These are phyloP conservation scores for Hirtodrosophila confusa DNA, from an alignment of 2,888 invertebrate species.

Conservation along the genomic window DNA sequence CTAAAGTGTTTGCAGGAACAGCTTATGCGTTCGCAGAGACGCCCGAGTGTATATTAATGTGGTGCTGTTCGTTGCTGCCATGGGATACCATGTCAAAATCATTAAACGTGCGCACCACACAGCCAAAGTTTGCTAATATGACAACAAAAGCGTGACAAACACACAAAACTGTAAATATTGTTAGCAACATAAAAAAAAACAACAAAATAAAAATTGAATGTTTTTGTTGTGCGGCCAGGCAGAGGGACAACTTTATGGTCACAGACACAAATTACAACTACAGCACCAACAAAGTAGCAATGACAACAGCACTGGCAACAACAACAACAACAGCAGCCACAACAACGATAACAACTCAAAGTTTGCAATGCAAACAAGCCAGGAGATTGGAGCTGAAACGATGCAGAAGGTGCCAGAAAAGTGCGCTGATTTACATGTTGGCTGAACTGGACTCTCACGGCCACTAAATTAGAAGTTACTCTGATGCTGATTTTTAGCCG, in stretches of 20 bases:
- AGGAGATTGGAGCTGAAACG: conserved; percentile 18
- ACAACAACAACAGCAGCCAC: conserved; percentile 21
- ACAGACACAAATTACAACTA: conserved; percentile 74
- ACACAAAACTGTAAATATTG: conserved; percentile 61
- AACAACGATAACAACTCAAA: conserved; percentile 53
- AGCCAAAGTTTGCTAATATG: conserved; percentile 48
- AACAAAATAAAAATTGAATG: conserved; percentile 51
- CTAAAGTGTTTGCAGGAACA: not conserved
- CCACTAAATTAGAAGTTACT: conserved; percentile 81
- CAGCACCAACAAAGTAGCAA: conserved; percentile 34
- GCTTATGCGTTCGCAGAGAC: conserved; percentile 7
- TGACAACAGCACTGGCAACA: conserved; percentile 28
- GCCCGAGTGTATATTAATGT: conserved; percentile 35
- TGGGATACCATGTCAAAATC: conserved; percentile 35
- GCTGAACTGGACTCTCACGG: conserved; percentile 64
- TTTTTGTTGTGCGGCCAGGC: conserved; percentile 53
- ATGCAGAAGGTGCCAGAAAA: conserved; percentile 56
- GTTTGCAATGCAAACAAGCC: conserved; percentile 65
- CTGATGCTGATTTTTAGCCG: conserved; percentile 71
- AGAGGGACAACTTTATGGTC: conserved; percentile 65
- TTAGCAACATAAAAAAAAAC: conserved; percentile 17
- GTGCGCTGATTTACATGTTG: conserved; percentile 76
- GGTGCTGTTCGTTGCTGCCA: conserved; percentile 29
- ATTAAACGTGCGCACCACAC: conserved; percentile 37
- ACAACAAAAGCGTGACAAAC: conserved; percentile 56